Evolutionary conservation across 1,140 invertebrate genomes (phyloP), one percentile per base, ranked within the genome.

Genomic region (Neodiprion virginianus): DNA sequence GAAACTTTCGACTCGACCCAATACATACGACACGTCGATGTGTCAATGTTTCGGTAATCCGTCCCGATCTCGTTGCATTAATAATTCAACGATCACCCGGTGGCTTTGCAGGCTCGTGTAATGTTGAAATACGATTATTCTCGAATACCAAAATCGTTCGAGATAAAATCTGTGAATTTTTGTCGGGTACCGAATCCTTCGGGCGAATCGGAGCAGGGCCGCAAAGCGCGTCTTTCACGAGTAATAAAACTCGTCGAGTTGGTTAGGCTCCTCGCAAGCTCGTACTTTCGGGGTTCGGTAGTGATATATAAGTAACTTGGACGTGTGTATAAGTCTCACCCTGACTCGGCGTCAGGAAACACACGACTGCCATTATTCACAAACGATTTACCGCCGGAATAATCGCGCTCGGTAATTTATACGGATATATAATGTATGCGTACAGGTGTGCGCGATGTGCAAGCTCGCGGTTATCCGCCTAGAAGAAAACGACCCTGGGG

Each of bases 361-460:
- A 61, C 53, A 61, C n/a, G 53, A 61, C 11, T 61, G 53, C 53
- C 53, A 61, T 61, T 61, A 61, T 17, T 61, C 53, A 61, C 53
- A 61, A 61, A 61, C 53, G 53, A 61, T 61, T 61, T 61, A 61
- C 53, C 53, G 53, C 53, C 53, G 53, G 53, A 14, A 61, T 61
- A 17, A 61, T 14, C 28, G 28, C 28, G 28, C 28, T 40, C 2
- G 28, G n/a, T 61, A 61, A 61, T 61, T 61, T 61, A 61, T 61
- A 17, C 53, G 53, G 53, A 61, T 61, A 61, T 61, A 8, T 61
- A 61, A 17, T 14, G 53, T 61, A 61, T 40, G 28, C 28, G 28
- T 61, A 61, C 5, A 61, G 11, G 53, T 14, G 53, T 61, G 53
- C 8, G 11, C 53, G 53, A 17, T 61, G 53, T 61, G n/a, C 53